phyloP scores from a whole-genome alignment of 2,888 invertebrate species.

The Gari tellinella region DNA sequence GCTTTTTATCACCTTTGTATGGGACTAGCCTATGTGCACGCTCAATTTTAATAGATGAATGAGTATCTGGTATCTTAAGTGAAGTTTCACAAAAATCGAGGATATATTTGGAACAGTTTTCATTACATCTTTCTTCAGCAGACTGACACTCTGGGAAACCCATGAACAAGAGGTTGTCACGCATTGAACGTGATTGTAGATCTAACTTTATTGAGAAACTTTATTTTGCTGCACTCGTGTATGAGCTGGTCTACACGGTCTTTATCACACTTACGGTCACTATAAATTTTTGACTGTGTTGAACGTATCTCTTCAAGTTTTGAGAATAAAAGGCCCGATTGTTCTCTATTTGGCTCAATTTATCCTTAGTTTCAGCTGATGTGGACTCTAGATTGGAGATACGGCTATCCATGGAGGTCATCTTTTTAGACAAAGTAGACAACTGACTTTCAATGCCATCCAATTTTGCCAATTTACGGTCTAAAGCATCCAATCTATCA shows the following conservation, averaged over 20 bases:
- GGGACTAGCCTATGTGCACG: slow-evolving; percentile 17
- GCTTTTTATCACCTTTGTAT: slow-evolving; percentile 7
- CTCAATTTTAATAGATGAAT: slow-evolving; percentile 2
- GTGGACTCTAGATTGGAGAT: slow-evolving; percentile 2
- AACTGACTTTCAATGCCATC: slow-evolving; percentile 16
- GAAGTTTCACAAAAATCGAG: background rate
- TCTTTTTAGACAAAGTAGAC: background rate
- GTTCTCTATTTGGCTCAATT: slow-evolving; percentile 8
- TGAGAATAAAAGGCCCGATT: slow-evolving; percentile 14
- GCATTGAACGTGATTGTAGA: slow-evolving; percentile 26
- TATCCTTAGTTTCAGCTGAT: background rate
- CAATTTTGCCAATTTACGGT: slow-evolving; percentile 6
- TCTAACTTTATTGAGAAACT: slow-evolving; percentile 14
- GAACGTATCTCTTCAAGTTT: slow-evolving; percentile 17
- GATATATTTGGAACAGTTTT: slow-evolving; percentile 9
- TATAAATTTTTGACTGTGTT: slow-evolving; percentile 2
- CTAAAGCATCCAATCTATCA: slow-evolving; percentile 2
- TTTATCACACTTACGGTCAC: slow-evolving; percentile 2
- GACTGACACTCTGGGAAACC: slow-evolving; percentile 3
- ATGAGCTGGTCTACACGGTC: background rate
- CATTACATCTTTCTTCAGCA: background rate
- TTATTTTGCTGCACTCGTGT: slow-evolving; percentile 1
- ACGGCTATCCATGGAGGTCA: slow-evolving; percentile 10
- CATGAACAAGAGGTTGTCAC: slow-evolving; percentile 27
- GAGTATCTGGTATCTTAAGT: background rate